phyloP scores from a whole-genome alignment of 2,888 invertebrate species.

The Sthenelais limicola region DNA sequence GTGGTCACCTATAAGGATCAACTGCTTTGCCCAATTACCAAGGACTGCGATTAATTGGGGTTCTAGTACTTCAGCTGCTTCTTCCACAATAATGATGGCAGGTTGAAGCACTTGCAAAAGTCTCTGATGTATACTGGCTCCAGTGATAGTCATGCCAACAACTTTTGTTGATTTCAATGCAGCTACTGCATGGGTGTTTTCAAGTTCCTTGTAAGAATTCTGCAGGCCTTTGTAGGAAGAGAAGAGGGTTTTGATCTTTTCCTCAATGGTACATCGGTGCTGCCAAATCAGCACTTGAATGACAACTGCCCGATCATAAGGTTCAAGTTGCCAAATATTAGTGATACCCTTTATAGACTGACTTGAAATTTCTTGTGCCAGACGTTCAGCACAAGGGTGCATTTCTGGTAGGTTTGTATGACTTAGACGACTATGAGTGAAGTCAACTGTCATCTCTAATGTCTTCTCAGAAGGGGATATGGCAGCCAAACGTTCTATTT shows the following conservation, averaged over 20 bases:
- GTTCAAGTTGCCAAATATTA: slow-evolving; percentile 37
- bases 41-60: slow-evolving; percentile 47
- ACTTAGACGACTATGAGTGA: too few species aligned
- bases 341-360: not conserved
- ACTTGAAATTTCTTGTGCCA: slow-evolving; percentile 16
- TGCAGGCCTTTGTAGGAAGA: slow-evolving; percentile 2
- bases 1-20: slow-evolving; percentile 51
- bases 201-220: slow-evolving; percentile 32
- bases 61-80: slow-evolving; percentile 50
- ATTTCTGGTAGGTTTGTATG: too few species aligned
- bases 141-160: slow-evolving; percentile 50
- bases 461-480: too few species aligned
- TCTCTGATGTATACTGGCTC: slow-evolving; percentile 46
- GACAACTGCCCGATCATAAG: slow-evolving; percentile 24
- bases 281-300: slow-evolving; percentile 38
- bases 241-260: slow-evolving; percentile 27
- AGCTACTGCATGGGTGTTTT: slow-evolving; percentile 23
- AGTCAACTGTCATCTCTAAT: too few species aligned
- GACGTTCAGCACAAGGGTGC: slow-evolving; percentile 9
- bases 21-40: slow-evolving; percentile 41
- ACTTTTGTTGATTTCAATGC: slow-evolving; percentile 27
- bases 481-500: too few species aligned
- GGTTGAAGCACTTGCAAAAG: slow-evolving; percentile 42
- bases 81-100: slow-evolving; percentile 47
- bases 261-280: not conserved